Conservation (phyloP, 2,888 invertebrate species). For the Dasysyrphus tricinctus region DNA sequence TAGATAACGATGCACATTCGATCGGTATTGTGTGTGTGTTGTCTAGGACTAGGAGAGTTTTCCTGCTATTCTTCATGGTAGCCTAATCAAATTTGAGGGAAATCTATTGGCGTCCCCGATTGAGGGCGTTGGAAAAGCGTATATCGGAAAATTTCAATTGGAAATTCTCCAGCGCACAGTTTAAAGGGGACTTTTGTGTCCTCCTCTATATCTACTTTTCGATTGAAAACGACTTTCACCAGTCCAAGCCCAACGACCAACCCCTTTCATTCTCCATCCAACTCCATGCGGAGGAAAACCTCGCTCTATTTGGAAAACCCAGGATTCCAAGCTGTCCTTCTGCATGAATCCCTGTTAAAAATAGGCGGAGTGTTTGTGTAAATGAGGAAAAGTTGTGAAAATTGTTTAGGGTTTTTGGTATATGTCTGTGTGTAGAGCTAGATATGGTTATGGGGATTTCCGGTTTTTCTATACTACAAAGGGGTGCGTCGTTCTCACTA, state of each 20-base stretch:
- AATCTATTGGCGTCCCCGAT: constrained; percentile 73
- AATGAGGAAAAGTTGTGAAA: constrained; percentile 66
- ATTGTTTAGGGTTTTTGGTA: constrained; percentile 33
- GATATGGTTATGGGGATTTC: constrained; percentile 31
- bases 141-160: constrained; percentile 55
- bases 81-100: constrained; percentile 73
- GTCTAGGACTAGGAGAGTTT: constrained; percentile 68
- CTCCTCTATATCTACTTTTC: constrained; percentile 45
- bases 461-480: constrained; percentile 12
- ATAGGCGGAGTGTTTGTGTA: constrained; percentile 76
- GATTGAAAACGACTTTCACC: constrained; percentile 63
- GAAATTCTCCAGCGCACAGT: constrained; percentile 54
- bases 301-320: constrained; percentile 20
- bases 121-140: constrained; percentile 73
- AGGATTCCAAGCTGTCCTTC: constrained; percentile 47
- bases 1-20: constrained; percentile 65
- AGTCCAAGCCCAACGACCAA: constrained; percentile 55
- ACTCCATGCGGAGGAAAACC: constrained; percentile 19
- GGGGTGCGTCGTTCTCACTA: constrained; percentile 52
- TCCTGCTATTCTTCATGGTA: constrained; percentile 65
- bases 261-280: constrained; percentile 68
- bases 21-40: constrained; percentile 21
- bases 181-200: constrained; percentile 51
- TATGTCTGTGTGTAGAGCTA: constrained; percentile 3
- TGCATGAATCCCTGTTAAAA: constrained; percentile 70